Evolutionary conservation across 2,113 vertebrate genomes (phyloP), one percentile per base, ranked within the genome.

Genomic region (Clarias batrachus): DNA sequence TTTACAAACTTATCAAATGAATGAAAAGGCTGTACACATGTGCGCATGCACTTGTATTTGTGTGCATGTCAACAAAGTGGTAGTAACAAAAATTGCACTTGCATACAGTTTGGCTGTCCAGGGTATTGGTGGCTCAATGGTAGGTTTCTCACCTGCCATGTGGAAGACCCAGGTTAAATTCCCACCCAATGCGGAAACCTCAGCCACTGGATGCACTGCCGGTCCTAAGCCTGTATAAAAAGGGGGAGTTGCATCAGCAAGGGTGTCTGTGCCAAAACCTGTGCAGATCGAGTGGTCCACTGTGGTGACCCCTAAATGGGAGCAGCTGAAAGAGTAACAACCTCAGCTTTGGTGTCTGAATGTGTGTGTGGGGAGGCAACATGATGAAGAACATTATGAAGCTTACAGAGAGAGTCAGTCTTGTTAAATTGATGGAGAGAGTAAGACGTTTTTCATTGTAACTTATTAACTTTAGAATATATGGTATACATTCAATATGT

Each of bases 1-100:
- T 84, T 62, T 84, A 48, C 23, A 14, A 76, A 2, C 52, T 84
- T 41, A 84, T 60, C 63, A 77, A 21, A 25, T 77, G n/a, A 25
- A 77, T 30, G 25, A 9, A 70, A 57, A 11, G n/a, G 80, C 48
- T 59, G 77, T 65, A 74, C 27, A 54, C 27, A 78, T 21, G 16
- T 30, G 41, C 12, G 14, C 62, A 25, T 66, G 16, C 48, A 37
- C 19, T 21, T 52, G 66, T 62, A 41, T 74, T 70, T 82, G 56
- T 82, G 66, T 82, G 13, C 33, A 23, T 27, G 2, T 60, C 78
- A 60, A 56, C 16, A 66, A 57, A 19, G 48, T 33, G 1, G n/a
- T 19, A 71, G n/a, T n/a, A 25, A 73, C 9, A 73, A 48, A 21
- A 14, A 52, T 3, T 25, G 25, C 23, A 54, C 3, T n/a, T 78